Base-by-base conservation (phyloP, 2,113 vertebrate species). In the Ophiodon elongatus region DNA sequence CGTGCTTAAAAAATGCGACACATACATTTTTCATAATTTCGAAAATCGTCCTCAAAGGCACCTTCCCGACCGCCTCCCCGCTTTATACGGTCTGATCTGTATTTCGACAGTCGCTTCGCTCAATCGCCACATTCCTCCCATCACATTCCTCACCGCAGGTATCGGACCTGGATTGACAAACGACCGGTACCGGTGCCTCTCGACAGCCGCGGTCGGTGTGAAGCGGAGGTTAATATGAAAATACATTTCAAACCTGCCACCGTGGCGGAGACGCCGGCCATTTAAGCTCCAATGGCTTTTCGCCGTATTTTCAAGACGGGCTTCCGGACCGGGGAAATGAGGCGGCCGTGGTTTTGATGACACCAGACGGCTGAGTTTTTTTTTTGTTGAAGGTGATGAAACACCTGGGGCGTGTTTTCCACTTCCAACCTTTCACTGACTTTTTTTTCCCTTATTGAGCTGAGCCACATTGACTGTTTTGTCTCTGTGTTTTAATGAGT, bases 201-300 rank as follows among this genome's bases (percentile, higher is more conserved):
- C 31, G 25, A 52, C 79, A 73, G 83, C 76, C 29, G 69, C 67
- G 70, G 84, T 74, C 80, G 80, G 69, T 80, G 85, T 83, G 84
- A 88, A 84, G 81, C 25, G 23, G 73, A 83, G 81, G 86, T 85
- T 82, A 88, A 89, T 83, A 85, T 85, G 86, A 83, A 92, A 90
- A 91, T 84, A 78, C 91, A 91, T 91, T 90, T 82, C 76, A 85
- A 92, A 85, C 54, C 79, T 82, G 79, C 90, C 91, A 89, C 52
- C 67, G 14, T 29, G 50, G 52, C 64, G n/a, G 80, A 76, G 76
- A 50, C 80, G 65, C 71, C 76, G 64, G 76, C 39, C 79, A 54
- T 81, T 47, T 19, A 1, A 14, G 45, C 45, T 17, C 15, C 45
- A 5, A 47, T 19, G 45, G 45, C 21, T 23, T 23, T 9, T 85